A percentile compares a stretch with the other conserved stretches of the same genome.
These are phyloP conservation scores for Eupithecia tripunctaria DNA, from an alignment of 2,888 invertebrate species.

Conservation along the genomic window DNA sequence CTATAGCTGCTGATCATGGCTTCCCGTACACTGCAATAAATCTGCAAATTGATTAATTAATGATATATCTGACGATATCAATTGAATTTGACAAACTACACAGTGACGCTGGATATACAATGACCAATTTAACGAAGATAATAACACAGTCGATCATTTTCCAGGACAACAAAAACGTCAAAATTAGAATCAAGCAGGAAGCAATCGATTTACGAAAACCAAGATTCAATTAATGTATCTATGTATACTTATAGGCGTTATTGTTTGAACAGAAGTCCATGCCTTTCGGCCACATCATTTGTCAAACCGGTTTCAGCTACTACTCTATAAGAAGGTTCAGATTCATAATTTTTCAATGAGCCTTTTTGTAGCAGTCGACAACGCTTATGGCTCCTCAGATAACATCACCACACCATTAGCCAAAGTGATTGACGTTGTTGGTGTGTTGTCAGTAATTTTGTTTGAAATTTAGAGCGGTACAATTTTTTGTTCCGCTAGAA, in stretches of 20 bases:
- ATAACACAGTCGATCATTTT: not conserved
- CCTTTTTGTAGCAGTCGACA: conserved; percentile 71
- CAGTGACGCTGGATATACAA: not conserved
- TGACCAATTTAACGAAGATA: not conserved
- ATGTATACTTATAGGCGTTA: not conserved
- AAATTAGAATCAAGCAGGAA: not conserved
- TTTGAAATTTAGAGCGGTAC: conserved; percentile 77
- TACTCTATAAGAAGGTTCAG: conserved; percentile 57
- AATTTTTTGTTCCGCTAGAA: conserved; percentile 59
- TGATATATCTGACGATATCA: not conserved
- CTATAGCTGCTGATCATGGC: not conserved
- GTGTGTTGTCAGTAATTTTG: conserved; percentile 82
- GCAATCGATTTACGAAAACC: not conserved
- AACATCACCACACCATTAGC: conserved; percentile 81
- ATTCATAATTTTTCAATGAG: conserved; percentile 75
- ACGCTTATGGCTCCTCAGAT: conserved; percentile 75
- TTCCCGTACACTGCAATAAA: not conserved
- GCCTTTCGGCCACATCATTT: conserved; percentile 63
- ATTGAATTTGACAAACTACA: not conserved
- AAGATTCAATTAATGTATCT: not conserved
- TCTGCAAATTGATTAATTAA: not conserved
- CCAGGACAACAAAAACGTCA: not conserved
- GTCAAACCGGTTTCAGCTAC: conserved; percentile 67
- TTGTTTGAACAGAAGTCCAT: conserved; percentile 58
- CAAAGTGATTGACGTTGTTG: conserved; percentile 81